These are phyloP conservation scores for Heterodera filipjevi DNA, from an alignment of 2,888 invertebrate species.

Conservation along the genomic window DNA sequence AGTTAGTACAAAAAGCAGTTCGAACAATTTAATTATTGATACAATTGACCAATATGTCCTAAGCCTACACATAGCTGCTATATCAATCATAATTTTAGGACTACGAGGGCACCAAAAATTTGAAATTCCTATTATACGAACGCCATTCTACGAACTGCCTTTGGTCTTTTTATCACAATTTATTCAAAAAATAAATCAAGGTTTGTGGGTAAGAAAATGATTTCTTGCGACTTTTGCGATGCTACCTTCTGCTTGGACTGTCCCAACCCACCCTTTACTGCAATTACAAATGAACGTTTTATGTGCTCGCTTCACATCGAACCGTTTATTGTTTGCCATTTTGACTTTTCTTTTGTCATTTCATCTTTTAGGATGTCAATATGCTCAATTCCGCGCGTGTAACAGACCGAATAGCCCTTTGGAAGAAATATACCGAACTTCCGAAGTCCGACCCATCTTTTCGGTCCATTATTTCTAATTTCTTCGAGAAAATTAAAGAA, in stretches of 20 bases:
- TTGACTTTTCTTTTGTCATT: not conserved
- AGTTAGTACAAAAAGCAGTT: too few relatives aligned
- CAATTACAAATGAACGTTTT: conserved; percentile 74
- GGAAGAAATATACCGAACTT: conserved; percentile 81
- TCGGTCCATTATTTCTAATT: conserved; percentile 18
- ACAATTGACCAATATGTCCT: too few relatives aligned
- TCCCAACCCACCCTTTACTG: conserved; percentile 81
- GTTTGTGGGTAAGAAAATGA: conserved; percentile 14
- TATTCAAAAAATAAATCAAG: not conserved
- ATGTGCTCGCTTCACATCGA: conserved; percentile 97
- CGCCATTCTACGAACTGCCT: too few relatives aligned
- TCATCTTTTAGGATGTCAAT: conserved; percentile 35
- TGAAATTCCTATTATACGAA: too few relatives aligned
- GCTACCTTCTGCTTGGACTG: conserved; percentile 87
- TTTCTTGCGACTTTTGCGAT: conserved; percentile 34
- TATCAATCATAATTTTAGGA: too few relatives aligned
- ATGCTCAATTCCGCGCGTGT: conserved; percentile 78
- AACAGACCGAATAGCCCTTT: conserved; percentile 84
- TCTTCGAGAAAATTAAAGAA: conserved; percentile 19
- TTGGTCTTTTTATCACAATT: too few relatives aligned
- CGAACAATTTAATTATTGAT: too few relatives aligned
- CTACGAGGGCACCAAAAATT: too few relatives aligned
- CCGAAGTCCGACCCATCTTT: conserved; percentile 36
- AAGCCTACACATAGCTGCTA: too few relatives aligned
- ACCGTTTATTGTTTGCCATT: conserved; percentile 73